Conservation (phyloP, 2,888 invertebrate species). For the Eurois occulta region DNA sequence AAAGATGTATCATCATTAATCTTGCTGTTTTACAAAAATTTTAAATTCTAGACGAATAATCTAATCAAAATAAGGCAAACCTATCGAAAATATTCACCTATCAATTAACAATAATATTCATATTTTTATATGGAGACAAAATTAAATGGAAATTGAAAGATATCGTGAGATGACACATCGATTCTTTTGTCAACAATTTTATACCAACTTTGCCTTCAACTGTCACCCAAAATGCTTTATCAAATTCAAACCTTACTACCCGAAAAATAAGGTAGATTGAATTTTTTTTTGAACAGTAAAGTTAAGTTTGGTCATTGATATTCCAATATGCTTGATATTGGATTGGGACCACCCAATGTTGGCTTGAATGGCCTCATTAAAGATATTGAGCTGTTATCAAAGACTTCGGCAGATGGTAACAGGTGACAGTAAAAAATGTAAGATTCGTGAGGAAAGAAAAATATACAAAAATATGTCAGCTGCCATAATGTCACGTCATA, state of each 20-base stretch:
- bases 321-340: conserved; percentile 71
- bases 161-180: conserved; percentile 74
- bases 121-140: conserved; percentile 52
- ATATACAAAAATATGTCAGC: conserved; percentile 36
- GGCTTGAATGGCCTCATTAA: conserved; percentile 64
- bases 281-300: not conserved
- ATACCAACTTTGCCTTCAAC: conserved; percentile 2
- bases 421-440: conserved; percentile 69
- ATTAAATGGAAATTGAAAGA: conserved; percentile 68
- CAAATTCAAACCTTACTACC: conserved; percentile 10
- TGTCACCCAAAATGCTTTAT: not conserved
- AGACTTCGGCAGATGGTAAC: conserved; percentile 68
- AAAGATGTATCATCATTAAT: not conserved
- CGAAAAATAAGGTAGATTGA: not conserved
- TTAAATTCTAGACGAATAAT: not conserved
- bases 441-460: conserved; percentile 23
- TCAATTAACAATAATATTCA: conserved; percentile 40
- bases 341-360: conserved; percentile 77
- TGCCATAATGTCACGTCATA: conserved; percentile 18
- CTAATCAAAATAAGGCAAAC: not conserved
- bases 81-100: not conserved
- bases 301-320: conserved; percentile 51
- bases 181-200: conserved; percentile 72
- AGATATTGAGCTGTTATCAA: conserved; percentile 74
- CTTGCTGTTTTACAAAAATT: not conserved